Evolutionary conservation across 1,140 invertebrate species (phyloP).

Genomic region (Drosophila sulfurigaster): DNA sequence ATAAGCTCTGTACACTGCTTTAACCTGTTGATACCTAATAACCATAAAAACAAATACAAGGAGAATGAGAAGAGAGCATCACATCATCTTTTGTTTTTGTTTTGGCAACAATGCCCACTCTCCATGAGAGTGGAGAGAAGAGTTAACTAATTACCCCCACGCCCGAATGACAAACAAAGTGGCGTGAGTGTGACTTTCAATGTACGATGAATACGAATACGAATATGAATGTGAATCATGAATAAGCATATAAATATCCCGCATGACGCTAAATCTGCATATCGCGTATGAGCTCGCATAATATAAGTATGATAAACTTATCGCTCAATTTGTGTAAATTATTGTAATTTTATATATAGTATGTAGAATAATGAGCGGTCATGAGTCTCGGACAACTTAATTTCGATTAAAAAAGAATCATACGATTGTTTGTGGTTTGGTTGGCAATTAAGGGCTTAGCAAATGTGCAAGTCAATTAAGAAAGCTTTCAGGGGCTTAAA

Average conservation of each 20-base stretch:
- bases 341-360: conserved; percentile 9
- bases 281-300: conserved; percentile 10
- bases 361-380: conserved; percentile 9
- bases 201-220: conserved; percentile 4
- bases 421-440: conserved; percentile 29
- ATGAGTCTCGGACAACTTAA: conserved; percentile 24
- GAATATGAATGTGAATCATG: conserved; percentile 22
- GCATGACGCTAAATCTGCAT: conserved; percentile 22
- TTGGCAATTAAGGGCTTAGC: conserved; percentile 11
- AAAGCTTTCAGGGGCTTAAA: background rate
- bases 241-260: conserved; percentile 25
- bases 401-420: conserved; percentile 33
- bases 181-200: background rate
- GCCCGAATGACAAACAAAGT: conserved; percentile 4
- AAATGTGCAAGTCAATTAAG: conserved; percentile 12
- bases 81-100: background rate
- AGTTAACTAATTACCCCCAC: conserved; percentile 8
- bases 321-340: conserved; percentile 34
- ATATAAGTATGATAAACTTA: conserved; percentile 26
- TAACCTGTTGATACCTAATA: background rate
- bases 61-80: background rate
- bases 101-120: background rate
- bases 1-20: background rate
- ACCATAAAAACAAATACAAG: no score
- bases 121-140: background rate